Base-by-base conservation (phyloP, 1,140 invertebrate species). In the Drosophila mojavensis region DNA sequence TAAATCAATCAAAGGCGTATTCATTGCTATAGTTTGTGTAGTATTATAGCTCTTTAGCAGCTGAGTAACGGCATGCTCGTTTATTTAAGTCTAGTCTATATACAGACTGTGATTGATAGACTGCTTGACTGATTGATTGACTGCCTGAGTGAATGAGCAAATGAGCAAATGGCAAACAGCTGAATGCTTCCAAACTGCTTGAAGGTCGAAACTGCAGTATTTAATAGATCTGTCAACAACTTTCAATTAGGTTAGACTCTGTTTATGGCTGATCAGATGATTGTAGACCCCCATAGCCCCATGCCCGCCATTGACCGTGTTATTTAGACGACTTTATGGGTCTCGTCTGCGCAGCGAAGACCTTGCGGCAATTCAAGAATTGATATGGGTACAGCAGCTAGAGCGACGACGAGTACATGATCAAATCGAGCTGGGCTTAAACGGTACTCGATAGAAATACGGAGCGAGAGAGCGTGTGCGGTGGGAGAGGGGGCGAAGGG, bases 301-400 rank as follows among this genome's bases (percentile, higher is more conserved):
- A 15, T 7, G 4, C 5, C 20, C 47, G 7, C 3, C n/a, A 53
- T 53, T 53, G 51, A 54, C 30, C 53, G 30, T 39, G 20, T 28
- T 41, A 17, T 50, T 26, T 26, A 20, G 43, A 17, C 15, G 43
- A 17, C 17, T 26, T 47, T 33, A 28, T 33, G 53, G 41, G 41
- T 56, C 26, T 55, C 53, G 41, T 43, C 24, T 45, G 50, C 53
- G 53, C 15, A 65, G 51, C 30, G 36, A 50, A 48, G 68, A 60
- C 69, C 69, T 72, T 66, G 63, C 36, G 43, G 28, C 11, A 4
- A 64, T 43, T 53, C 63, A 41, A 72, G 69, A 72, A 72, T 66
- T 72, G 53, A 66, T 65, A 72, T 66, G 45, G 62, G 54, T 39
- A 66, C 30, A 43, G 7, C 55, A n/a, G 36, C 39, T 24, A 45